These are phyloP conservation scores for Dasysyrphus tricinctus DNA, from an alignment of 2,888 invertebrate species.

Conservation along the genomic window DNA sequence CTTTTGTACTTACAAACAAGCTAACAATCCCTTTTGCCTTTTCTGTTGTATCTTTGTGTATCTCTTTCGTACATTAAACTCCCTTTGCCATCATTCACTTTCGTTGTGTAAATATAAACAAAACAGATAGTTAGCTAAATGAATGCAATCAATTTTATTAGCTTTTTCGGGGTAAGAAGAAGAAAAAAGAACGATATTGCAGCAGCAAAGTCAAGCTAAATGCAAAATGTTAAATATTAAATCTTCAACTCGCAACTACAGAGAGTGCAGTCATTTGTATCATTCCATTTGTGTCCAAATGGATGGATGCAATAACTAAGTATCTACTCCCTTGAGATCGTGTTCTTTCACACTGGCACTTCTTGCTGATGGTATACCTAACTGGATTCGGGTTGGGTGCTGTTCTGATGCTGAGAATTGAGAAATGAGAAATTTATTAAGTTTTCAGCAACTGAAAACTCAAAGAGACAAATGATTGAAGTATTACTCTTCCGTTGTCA, in stretches of 20 bases:
- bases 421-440: constrained; percentile 69
- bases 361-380: constrained; percentile 7
- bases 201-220: constrained; percentile 51
- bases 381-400: neutral
- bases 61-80: constrained; percentile 5
- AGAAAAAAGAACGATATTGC: neutral
- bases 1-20: constrained; percentile 61
- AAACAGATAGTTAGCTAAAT: constrained; percentile 72
- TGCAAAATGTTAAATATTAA: constrained; percentile 64
- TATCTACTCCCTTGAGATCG: constrained; percentile 18
- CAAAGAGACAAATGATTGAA: constrained; percentile 58
- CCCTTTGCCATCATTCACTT: constrained; percentile 4
- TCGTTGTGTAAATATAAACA: constrained; percentile 70
- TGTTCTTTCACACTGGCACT: constrained; percentile 41
- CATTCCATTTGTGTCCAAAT: constrained; percentile 53
- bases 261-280: constrained; percentile 70
- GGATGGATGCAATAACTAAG: constrained; percentile 62
- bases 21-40: constrained; percentile 47
- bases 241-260: constrained; percentile 36
- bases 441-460: constrained; percentile 41
- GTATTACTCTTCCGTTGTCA: constrained; percentile 40
- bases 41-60: constrained; percentile 1
- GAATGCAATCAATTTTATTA: constrained; percentile 71
- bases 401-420: neutral
- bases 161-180: constrained; percentile 38